Percentiles rank a stretch among this genome's conserved stretches.
phyloP scores from a whole-genome alignment of 2,113 vertebrate genomes.

The Platycercus adscitus region DNA sequence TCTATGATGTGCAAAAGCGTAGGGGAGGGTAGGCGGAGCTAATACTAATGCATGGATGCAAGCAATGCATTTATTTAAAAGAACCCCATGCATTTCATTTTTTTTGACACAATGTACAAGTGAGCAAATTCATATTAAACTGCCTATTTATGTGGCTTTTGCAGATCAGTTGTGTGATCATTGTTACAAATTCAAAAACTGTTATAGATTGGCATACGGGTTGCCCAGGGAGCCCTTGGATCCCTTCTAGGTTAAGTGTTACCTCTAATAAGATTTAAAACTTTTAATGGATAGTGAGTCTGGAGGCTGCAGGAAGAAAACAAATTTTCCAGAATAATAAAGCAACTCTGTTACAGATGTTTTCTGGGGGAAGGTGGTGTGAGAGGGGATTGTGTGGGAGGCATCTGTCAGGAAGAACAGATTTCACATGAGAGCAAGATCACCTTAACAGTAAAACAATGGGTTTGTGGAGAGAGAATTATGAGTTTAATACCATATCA shows the following conservation, averaged over 20 bases:
- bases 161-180: neutral
- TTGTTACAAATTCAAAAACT: neutral
- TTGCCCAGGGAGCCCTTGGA: neutral
- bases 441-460: neutral
- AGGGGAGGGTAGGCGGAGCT: neutral
- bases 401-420: neutral
- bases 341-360: neutral
- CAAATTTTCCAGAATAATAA: neutral
- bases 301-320: neutral
- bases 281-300: neutral
- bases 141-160: neutral
- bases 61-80: neutral
- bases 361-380: neutral
- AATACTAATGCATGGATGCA: neutral
- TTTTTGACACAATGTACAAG: neutral
- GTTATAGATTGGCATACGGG: accelerated
- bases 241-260: neutral
- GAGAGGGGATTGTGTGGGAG: neutral
- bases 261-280: neutral
- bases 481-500: neutral
- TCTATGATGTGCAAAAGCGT: neutral
- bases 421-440: neutral
- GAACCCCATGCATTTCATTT: neutral
- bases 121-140: neutral
- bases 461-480: neutral